Evolutionary conservation across 2,113 vertebrate species (phyloP), one percentile per base, ranked within the genome.

Genomic region (Cnemophilus loriae): DNA sequence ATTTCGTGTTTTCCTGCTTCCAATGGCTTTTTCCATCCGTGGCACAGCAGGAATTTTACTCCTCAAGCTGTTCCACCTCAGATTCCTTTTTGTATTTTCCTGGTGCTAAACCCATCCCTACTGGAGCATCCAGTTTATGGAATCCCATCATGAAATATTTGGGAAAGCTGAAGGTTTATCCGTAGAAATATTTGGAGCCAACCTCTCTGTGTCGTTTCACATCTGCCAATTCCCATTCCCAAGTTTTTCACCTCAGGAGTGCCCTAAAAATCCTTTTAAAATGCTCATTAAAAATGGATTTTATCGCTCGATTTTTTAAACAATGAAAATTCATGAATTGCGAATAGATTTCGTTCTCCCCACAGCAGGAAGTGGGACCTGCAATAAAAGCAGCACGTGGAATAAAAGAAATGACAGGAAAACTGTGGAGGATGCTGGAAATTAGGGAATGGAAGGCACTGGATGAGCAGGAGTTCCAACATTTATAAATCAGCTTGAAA

Each of bases 251-350:
- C 49, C 84, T 84, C 67, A 3, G 6, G 41, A 95, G 37, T 23
- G 61, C 69, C 77, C 77, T 59, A 92, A 65, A 95, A 96, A 89
- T 18, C 32, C 26, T 80, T 86, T 18, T 4, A 26, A 93, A 93
- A 82, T 33, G 37, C 93, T 95, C 80, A 82, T 96, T 93, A 83
- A 95, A 95, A 90, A 95, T 90, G 11, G 77, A 95, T 96, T 97
- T 96, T 95, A 83, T 23, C 24, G 47, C 83, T 46, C 37, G 44
- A 6, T 92, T 88, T 57, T 93, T 55, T 55, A 70, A 93, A 42
- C 59, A 53, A 26, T 41, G 35, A 87, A 94, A 97, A 88, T 67
- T 8, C 35, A 23, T 35, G 15, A 56, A 28, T 67, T 80, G 30
- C 57, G 46, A 39, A 83, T 27, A 24, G 21, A 28, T 79, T 39